Evolutionary conservation across 2,797 vertebrate genomes (phyloP), one percentile per base, ranked within the genome.

Genomic region (Lepilemur septentrionalis): DNA sequence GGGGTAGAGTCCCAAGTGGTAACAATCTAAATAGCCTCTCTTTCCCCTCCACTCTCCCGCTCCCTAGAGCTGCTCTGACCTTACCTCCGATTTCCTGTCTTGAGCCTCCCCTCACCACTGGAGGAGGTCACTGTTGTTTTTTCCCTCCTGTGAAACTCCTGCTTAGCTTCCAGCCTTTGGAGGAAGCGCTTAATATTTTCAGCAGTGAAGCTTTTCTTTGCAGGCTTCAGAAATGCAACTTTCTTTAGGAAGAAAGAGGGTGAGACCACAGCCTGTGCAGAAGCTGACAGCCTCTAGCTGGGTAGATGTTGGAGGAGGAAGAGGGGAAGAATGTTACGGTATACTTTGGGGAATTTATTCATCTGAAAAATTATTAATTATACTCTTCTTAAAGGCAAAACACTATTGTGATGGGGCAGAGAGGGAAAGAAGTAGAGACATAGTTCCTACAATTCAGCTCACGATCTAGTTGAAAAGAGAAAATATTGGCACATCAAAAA

Each of bases 61-160:
- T 83, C 76, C 75, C 87, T 90, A 70, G 57, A 15, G 72, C 0
- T 7, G 17, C 89, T 94, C 72, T 90, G 65, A n/a, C 23, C 70
- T 63, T 67, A 86, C 46, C 55, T 98, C 94, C 1, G 0, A 59
- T 61, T 97, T 95, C 87, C 90, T 95, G 96, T 78, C 72, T 92
- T 43, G 72, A 79, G 91, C 55, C 75, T 93, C 91, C 76, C 86
- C 11, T 84, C 92, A 93, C 73, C 70, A 80, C 75, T 61, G 76
- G 93, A 89, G 72, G 59, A 87, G 82, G 35, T 95, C 93, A 81
- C 75, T 90, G 96, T 87, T 96, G 89, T 70, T 97, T 96, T 97
- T 96, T 38, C 89, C 96, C 93, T 96, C 94, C 95, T 95, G 89
- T 95, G 94, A 96, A 91, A 94, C 70, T 80, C 73, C 59, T 32